Base-by-base conservation (phyloP, 2,113 vertebrate species). In the Eretmochelys imbricata region DNA sequence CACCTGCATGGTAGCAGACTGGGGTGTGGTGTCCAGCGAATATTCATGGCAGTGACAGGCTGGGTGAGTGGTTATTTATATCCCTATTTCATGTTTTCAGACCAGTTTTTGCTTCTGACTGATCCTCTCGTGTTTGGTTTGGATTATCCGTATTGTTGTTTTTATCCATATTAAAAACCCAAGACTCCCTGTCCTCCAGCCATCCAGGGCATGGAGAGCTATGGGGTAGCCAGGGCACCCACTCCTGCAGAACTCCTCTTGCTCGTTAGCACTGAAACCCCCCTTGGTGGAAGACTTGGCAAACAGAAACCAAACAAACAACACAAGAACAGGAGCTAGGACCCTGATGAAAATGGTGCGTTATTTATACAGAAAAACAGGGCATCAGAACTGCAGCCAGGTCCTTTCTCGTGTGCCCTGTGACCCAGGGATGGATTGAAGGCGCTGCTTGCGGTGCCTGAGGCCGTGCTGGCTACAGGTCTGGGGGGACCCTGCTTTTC, bases 131-230 rank as follows among this genome's bases (percentile, higher is more conserved):
- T 96, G 89, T 91, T 97, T 96, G 59, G 59, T 86, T 88, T 83
- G 94, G 89, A 81, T 92, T 93, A 62, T 53, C 42, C 42, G 5
- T 42, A 42, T 42, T 42, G 78, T 84, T 96, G 95, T 96, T 97
- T 97, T 96, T 96, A 94, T 97, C 91, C 95, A 90, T 8, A 1
- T 92, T 85, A 96, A 94, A 96, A 96, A 97, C 90, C 78, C 80
- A 85, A 90, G 72, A 57, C 31, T 88, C 53, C 72, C 80, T 80
- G 87, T 92, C 1, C 5, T 92, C 92, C 93, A 85, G 80, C 89
- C 87, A 88, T 94, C 87, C 22, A 0, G 83, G 0, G 10, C 0
- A 65, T 62, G 81, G 89, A 0, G 4, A 91, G 91, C 94, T 87
- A 48, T 96, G 89, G 92, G 92, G 91, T 89, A 27, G 90, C 84